These are phyloP conservation scores for Eilema griseolum DNA, from an alignment of 2,888 invertebrate genomes.

Conservation along the genomic window DNA sequence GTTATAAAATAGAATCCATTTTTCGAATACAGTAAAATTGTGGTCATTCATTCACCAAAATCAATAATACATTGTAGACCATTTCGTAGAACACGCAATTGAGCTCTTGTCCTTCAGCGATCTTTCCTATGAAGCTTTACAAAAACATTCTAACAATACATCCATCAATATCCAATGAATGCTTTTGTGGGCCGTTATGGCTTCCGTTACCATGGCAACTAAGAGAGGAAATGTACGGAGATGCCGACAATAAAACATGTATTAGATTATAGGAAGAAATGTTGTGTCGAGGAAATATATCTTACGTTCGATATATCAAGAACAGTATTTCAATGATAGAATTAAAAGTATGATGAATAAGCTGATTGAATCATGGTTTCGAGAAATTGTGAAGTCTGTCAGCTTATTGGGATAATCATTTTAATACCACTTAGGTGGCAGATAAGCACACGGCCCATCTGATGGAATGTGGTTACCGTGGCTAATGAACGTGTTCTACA, in stretches of 20 bases:
- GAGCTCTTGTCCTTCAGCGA: conserved; percentile 6
- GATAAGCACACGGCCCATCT: too few relatives aligned
- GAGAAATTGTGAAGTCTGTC: not conserved
- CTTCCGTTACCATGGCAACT: conserved; percentile 43
- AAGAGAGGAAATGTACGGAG: conserved; percentile 21
- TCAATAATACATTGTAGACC: conserved; percentile 7
- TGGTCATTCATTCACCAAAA: not conserved
- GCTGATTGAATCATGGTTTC: not conserved
- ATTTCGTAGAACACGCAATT: not conserved
- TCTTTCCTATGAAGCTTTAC: conserved; percentile 14
- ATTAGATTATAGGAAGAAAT: conserved; percentile 45
- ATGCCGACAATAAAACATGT: conserved; percentile 49
- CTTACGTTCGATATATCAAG: not conserved
- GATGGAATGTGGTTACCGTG: too few relatives aligned
- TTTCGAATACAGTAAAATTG: not conserved
- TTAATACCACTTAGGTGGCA: too few relatives aligned
- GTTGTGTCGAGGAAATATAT: conserved; percentile 12
- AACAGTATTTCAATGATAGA: conserved; percentile 2
- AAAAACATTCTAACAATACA: conserved; percentile 26
- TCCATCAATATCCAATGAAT: conserved; percentile 41
- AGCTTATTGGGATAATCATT: too few relatives aligned
- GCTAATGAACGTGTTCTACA: too few relatives aligned
- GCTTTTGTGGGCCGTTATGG: conserved; percentile 29
- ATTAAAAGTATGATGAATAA: not conserved
- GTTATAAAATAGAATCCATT: too few relatives aligned